phyloP scores from a whole-genome alignment of 35 echinoderm and acorn worm genomes.

The Heliocidaris tuberculata region DNA sequence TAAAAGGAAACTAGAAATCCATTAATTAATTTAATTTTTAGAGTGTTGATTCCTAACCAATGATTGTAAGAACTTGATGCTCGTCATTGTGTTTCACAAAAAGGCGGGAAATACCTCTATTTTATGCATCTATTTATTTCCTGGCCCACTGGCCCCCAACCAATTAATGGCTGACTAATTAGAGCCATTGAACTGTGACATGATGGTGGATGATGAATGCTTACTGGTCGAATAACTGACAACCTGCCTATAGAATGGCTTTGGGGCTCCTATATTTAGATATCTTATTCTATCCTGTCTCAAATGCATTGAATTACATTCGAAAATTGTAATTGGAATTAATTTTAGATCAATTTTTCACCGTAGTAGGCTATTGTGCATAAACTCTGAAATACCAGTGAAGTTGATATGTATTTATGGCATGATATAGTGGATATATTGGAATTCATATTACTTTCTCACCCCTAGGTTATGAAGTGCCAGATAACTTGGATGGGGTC shows the following conservation, averaged over 20 bases:
- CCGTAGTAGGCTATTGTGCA: not conserved
- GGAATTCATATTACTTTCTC: no score
- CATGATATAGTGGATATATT: no score
- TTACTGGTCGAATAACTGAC: not conserved
- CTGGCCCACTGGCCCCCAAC: not conserved
- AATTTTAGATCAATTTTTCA: not conserved
- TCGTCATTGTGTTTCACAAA: not conserved
- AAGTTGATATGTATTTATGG: no score
- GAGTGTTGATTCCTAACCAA: not conserved
- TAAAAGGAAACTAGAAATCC: not conserved
- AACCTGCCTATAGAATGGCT: not conserved
- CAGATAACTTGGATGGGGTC: no score
- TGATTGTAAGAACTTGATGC: not conserved
- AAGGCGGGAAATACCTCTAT: not conserved
- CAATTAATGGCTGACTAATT: conserved; percentile 11
- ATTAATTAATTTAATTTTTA: not conserved
- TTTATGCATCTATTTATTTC: conserved; percentile 8
- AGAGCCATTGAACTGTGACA: not conserved
- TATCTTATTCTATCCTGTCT: not conserved
- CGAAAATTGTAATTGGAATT: not conserved
- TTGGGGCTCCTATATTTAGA: not conserved
- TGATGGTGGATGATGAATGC: not conserved
- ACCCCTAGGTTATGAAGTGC: no score
- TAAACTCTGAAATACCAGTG: not conserved
- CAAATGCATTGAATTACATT: not conserved